These are phyloP conservation scores for Pogonognathellus flavescens DNA, from an alignment of 1,140 invertebrate species.

Conservation along the genomic window DNA sequence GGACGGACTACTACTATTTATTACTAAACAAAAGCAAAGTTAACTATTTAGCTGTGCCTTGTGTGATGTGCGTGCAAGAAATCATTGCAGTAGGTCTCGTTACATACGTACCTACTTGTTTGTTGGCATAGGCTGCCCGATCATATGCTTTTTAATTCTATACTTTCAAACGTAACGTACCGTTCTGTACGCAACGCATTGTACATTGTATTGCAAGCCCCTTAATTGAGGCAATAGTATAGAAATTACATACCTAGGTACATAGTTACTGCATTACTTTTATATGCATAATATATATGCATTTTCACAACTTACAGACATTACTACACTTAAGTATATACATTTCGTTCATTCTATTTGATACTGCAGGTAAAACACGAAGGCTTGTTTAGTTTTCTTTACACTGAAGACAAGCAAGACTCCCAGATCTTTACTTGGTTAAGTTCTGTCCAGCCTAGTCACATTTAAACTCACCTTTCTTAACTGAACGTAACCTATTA, in stretches of 20 bases:
- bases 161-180: background rate
- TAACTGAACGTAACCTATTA: conserved; percentile 50
- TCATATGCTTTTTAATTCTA: background rate
- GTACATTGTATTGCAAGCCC: too few relatives aligned
- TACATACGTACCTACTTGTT: background rate
- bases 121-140: background rate
- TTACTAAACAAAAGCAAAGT: background rate
- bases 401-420: conserved; percentile 1
- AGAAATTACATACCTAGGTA: background rate
- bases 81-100: background rate
- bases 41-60: background rate
- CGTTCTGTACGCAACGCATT: background rate
- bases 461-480: conserved; percentile 53
- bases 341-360: too few relatives aligned
- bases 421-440: background rate
- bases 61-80: background rate
- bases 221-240: background rate
- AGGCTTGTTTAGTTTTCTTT: too few relatives aligned
- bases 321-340: too few relatives aligned
- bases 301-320: too few relatives aligned
- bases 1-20: background rate
- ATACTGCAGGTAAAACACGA: too few relatives aligned
- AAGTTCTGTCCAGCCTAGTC: conserved; percentile 20
- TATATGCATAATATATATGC: too few relatives aligned
- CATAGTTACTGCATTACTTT: background rate